A percentile compares a stretch with the other conserved stretches of the same genome.
phyloP scores from a whole-genome alignment of 2,888 invertebrate genomes.

The Diplazon laetatorius region DNA sequence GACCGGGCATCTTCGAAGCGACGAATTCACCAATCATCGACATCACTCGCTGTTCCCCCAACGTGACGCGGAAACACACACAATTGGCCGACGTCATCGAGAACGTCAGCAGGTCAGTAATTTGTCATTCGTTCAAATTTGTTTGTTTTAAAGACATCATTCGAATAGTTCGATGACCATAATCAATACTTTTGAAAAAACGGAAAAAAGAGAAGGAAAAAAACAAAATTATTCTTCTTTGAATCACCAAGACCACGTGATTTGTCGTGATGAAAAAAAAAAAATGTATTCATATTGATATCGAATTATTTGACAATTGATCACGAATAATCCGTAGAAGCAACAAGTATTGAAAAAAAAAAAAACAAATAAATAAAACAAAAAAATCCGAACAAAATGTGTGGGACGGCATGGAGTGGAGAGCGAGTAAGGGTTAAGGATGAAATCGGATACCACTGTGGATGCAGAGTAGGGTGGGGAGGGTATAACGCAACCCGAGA shows the following conservation, averaged over 20 bases:
- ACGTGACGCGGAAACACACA: conserved; percentile 17
- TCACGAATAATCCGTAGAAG: neutral
- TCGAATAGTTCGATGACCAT: neutral
- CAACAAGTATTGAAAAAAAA: neutral
- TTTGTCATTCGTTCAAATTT: conserved; percentile 21
- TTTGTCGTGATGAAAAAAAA: neutral
- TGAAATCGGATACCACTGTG: conserved; percentile 3
- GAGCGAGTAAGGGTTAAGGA: neutral
- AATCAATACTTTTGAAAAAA: too few species aligned
- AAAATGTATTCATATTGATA: neutral
- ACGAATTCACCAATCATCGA: conserved; percentile 32
- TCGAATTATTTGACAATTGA: neutral
- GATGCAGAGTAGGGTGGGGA: neutral
- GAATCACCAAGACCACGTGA: conserved; percentile 21
- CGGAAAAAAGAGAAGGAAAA: too few species aligned
- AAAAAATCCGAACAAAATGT: too few species aligned
- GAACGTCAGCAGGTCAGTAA: conserved; percentile 50
- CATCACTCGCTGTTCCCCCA: neutral
- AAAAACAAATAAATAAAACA: too few species aligned
- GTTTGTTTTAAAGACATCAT: too few species aligned
- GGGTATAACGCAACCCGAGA: conserved; percentile 15
- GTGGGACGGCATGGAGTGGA: too few species aligned
- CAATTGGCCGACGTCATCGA: conserved; percentile 3
- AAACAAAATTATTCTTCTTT: neutral
- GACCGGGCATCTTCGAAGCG: conserved; percentile 35